These are phyloP conservation scores for Cephus nigrinus DNA, from an alignment of 2,888 invertebrate genomes.

Conservation along the genomic window DNA sequence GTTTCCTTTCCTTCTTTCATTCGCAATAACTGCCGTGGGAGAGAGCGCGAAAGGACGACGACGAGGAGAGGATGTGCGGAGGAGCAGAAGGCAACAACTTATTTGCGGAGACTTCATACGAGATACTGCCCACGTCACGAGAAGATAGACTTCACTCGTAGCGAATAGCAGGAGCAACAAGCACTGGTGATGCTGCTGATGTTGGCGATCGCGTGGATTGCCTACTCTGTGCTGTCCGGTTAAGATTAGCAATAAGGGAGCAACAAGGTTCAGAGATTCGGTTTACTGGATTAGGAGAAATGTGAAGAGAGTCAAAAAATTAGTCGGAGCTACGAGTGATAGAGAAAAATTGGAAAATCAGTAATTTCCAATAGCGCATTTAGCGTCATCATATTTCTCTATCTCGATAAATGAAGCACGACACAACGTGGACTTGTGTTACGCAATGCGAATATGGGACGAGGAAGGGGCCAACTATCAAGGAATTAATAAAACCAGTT, in stretches of 20 bases:
- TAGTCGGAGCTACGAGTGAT: neutral
- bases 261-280: too few species aligned
- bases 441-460: neutral
- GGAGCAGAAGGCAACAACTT: slow-evolving; percentile 32
- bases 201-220: too few species aligned
- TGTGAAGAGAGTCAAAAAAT: too few species aligned
- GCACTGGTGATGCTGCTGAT: too few species aligned
- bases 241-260: too few species aligned
- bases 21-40: slow-evolving; percentile 6
- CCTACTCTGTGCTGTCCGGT: neutral
- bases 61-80: slow-evolving; percentile 24
- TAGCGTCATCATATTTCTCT: neutral
- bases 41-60: slow-evolving; percentile 12
- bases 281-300: too few species aligned
- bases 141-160: neutral
- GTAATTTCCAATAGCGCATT: neutral
- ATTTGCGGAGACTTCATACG: slow-evolving; percentile 40
- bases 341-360: neutral
- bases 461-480: neutral
- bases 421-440: neutral
- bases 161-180: too few species aligned
- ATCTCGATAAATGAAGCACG: neutral
- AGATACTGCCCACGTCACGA: neutral
- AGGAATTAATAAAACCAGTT: neutral
- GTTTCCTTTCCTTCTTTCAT: slow-evolving; percentile 41